Percentiles rank a stretch among this genome's conserved stretches.
These are phyloP conservation scores for Perca fluviatilis DNA, from an alignment of 2,113 vertebrate species.

Conservation along the genomic window DNA sequence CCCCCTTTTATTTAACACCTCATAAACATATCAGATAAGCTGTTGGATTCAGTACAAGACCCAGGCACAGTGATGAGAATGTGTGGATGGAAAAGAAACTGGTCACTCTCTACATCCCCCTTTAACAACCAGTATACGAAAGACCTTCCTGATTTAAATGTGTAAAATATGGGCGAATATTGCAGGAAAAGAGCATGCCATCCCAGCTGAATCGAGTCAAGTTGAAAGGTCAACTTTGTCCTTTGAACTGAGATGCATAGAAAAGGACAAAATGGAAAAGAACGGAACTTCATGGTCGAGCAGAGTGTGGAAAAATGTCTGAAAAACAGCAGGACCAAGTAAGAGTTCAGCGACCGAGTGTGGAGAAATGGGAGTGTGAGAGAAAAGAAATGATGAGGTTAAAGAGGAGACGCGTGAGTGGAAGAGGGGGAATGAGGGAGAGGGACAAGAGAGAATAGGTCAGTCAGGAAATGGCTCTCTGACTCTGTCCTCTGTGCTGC, in stretches of 20 bases:
- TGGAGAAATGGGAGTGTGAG: conserved; percentile 11
- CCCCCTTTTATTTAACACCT: conserved; percentile 7
- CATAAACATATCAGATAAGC: conserved; percentile 35
- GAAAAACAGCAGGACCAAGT: conserved; percentile 6
- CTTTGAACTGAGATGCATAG: conserved; percentile 19
- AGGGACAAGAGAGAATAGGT: conserved; percentile 23
- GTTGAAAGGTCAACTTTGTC: conserved; percentile 33
- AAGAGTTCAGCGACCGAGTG: not conserved
- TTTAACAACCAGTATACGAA: not conserved
- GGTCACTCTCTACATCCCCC: not conserved
- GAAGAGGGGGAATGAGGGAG: conserved; percentile 6
- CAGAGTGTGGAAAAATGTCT: conserved; percentile 27
- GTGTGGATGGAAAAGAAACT: not conserved
- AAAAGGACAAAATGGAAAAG: conserved; percentile 20
- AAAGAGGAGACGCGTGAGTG: conserved; percentile 20
- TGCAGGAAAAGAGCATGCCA: conserved; percentile 8
- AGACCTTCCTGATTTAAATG: not conserved
- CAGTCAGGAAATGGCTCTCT: conserved; percentile 48
- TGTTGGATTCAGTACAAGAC: not conserved
- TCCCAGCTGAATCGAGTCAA: conserved; percentile 13
- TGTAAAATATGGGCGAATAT: not conserved
- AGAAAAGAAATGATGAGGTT: conserved; percentile 14
- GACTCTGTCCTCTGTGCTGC: conserved; percentile 45
- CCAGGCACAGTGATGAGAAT: not conserved
- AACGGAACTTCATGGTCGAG: conserved; percentile 27